phyloP scores from a whole-genome alignment of 2,888 invertebrate species.

The Ichneumoninae sp. region DNA sequence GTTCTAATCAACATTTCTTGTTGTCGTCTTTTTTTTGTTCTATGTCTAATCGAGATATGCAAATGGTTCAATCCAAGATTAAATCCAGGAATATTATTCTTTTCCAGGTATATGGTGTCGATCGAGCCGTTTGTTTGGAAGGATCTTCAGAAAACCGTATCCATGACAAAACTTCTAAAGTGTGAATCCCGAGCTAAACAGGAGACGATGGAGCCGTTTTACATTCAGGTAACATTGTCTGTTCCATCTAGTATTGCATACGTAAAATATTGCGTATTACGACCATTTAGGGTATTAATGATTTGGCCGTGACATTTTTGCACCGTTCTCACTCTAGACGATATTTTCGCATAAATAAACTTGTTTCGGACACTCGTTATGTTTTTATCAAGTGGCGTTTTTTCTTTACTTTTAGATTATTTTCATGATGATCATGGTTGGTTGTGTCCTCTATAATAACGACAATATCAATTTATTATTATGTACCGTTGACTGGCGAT shows the following conservation, averaged over 20 bases:
- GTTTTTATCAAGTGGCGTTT: constrained; percentile 11
- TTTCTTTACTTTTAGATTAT: constrained; percentile 80
- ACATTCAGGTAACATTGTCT: constrained; percentile 87
- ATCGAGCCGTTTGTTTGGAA: constrained; percentile 92
- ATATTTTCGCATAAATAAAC: constrained; percentile 16
- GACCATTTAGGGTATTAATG: constrained; percentile 48
- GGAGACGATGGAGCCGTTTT: constrained; percentile 87
- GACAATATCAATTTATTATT: constrained; percentile 79
- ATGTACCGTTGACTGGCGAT: constrained; percentile 77
- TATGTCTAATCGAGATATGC: no score
- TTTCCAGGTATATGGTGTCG: constrained; percentile 88
- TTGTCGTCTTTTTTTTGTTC: no score
- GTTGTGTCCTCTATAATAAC: constrained; percentile 81
- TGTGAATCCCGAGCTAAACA: constrained; percentile 88
- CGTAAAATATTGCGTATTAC: constrained; percentile 33
- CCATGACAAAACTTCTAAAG: constrained; percentile 87
- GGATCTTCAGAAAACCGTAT: constrained; percentile 89
- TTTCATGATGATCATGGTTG: constrained; percentile 80
- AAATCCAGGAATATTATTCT: neutral
- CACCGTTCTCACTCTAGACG: constrained; percentile 51
- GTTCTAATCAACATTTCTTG: no score
- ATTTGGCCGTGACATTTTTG: constrained; percentile 58
- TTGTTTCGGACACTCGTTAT: constrained; percentile 11
- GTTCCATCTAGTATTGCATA: constrained; percentile 27
- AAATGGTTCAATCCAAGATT: no score